phyloP scores from a whole-genome alignment of 2,797 vertebrate genomes.

The Rallus crepitans region DNA sequence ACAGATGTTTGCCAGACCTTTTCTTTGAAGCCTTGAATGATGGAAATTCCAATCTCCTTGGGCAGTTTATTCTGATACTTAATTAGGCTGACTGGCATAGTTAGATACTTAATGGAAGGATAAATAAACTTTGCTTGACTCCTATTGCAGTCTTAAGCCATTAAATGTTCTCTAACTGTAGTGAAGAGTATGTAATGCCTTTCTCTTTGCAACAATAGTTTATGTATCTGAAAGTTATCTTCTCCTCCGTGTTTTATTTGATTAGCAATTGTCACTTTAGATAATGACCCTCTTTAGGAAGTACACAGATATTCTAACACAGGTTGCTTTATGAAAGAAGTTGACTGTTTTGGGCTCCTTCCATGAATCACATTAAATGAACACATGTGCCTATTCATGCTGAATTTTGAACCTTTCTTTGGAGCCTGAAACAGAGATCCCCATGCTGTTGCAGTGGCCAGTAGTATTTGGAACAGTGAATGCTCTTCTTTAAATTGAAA shows the following conservation, averaged over 20 bases:
- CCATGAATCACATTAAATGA: background rate
- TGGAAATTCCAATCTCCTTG: conserved; percentile 33
- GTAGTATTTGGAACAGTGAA: background rate
- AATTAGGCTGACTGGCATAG: background rate
- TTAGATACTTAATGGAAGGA: background rate
- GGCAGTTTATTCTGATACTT: conserved; percentile 16
- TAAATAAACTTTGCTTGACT: background rate
- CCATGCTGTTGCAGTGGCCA: background rate
- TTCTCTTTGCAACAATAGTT: background rate
- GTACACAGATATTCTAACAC: background rate
- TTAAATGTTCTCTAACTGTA: background rate
- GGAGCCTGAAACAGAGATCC: background rate
- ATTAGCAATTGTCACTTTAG: background rate
- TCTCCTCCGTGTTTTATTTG: background rate
- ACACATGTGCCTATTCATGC: background rate
- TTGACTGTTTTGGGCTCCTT: background rate
- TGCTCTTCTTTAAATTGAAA: background rate
- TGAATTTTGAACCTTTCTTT: background rate
- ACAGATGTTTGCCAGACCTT: conserved; percentile 47
- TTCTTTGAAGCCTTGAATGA: background rate
- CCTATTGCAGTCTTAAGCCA: background rate
- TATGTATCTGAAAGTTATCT: background rate
- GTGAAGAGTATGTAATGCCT: background rate
- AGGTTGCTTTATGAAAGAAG: background rate
- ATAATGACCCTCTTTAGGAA: background rate